phyloP scores from a whole-genome alignment of 1,140 invertebrate genomes.

The Mamestra configurata region DNA sequence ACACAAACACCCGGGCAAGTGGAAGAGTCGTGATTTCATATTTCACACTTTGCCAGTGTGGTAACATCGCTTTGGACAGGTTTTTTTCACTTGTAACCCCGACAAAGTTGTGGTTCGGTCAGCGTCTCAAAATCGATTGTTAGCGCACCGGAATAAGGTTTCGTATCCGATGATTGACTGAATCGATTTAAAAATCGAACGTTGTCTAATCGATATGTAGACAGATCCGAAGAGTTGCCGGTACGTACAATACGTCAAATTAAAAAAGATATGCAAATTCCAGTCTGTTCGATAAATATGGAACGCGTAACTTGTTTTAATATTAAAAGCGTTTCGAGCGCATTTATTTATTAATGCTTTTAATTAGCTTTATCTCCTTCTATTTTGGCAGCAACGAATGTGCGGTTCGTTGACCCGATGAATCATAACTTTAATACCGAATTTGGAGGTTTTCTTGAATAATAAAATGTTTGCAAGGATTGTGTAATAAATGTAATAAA shows the following conservation, averaged over 20 bases:
- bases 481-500: conserved; percentile 52
- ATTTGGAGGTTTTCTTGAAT: conserved; percentile 47
- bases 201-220: conserved; percentile 54
- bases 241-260: conserved; percentile 75
- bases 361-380: conserved; percentile 78
- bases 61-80: conserved; percentile 79
- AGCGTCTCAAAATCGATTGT: conserved; percentile 41
- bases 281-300: conserved; percentile 66
- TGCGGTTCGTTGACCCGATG: conserved; percentile 69
- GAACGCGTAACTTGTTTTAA: conserved; percentile 65
- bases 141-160: conserved; percentile 48
- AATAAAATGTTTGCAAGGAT: conserved; percentile 36
- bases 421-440: conserved; percentile 61
- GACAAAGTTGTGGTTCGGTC: conserved; percentile 44
- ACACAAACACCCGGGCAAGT: conserved; percentile 82
- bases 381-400: conserved; percentile 69
- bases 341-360: conserved; percentile 79
- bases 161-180: conserved; percentile 53
- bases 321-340: conserved; percentile 68
- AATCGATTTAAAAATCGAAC: conserved; percentile 34
- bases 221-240: conserved; percentile 55
- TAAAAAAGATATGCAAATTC: conserved; percentile 81
- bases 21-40: conserved; percentile 87
- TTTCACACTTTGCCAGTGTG: conserved; percentile 85
- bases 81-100: conserved; percentile 77